A percentile compares a stretch with the other conserved stretches of the same genome.
Evolutionary conservation across 2,888 invertebrate species (phyloP).

Genomic region (Platycheirus albimanus): DNA sequence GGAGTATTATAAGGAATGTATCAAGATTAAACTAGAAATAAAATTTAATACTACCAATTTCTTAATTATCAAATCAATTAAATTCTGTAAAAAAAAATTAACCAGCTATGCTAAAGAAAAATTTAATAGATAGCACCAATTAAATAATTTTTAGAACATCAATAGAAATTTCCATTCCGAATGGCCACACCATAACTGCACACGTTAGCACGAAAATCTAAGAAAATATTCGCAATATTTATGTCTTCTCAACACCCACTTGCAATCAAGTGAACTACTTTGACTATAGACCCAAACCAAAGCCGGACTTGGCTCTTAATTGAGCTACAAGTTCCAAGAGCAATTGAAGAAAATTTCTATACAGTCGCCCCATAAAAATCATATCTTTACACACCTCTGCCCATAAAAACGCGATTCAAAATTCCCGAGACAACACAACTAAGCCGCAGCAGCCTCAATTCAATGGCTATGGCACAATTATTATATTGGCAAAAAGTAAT

Average conservation of each 20-base stretch:
- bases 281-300: conserved; percentile 9
- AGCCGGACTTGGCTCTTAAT: conserved; percentile 48
- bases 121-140: no score
- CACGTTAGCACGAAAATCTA: conserved; percentile 10
- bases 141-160: background rate
- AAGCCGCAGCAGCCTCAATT: background rate
- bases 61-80: no score
- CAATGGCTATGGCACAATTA: conserved; percentile 26
- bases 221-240: conserved; percentile 48
- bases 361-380: conserved; percentile 61
- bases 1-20: no score
- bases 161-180: background rate
- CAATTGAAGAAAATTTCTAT: conserved; percentile 36
- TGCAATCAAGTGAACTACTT: conserved; percentile 64
- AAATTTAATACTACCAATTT: no score
- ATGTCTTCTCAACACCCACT: conserved; percentile 61
- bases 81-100: no score
- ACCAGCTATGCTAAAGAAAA: no score
- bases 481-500: conserved; percentile 74
- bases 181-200: background rate
- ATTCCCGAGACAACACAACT: background rate
- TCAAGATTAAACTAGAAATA: no score
- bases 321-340: conserved; percentile 59
- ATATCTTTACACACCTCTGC: conserved; percentile 70
- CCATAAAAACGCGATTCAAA: conserved; percentile 42